These are phyloP conservation scores for Gari tellinella DNA, from an alignment of 2,888 invertebrate species.

Conservation along the genomic window DNA sequence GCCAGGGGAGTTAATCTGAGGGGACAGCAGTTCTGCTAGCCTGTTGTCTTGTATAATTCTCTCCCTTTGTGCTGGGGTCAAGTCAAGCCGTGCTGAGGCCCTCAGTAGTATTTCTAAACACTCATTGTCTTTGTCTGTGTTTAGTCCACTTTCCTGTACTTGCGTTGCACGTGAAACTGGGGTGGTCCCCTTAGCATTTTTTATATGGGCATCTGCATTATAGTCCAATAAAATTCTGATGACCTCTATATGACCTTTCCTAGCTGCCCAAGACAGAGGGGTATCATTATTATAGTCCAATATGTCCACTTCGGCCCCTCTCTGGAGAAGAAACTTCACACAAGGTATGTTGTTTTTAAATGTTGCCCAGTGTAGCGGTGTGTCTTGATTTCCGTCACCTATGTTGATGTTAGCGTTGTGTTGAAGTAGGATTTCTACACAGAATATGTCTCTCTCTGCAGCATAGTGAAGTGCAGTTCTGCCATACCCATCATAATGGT, in stretches of 20 bases:
- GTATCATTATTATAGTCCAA: constrained; percentile 81
- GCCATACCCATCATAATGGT: constrained; percentile 82
- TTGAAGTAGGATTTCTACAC: constrained; percentile 78
- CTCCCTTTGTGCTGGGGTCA: constrained; percentile 68
- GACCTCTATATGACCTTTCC: constrained; percentile 79
- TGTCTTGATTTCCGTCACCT: constrained; percentile 79
- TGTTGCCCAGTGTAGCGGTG: constrained; percentile 83
- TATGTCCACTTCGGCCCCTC: constrained; percentile 79
- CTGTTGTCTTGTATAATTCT: constrained; percentile 74
- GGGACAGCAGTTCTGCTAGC: constrained; percentile 71
- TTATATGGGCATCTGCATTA: constrained; percentile 76
- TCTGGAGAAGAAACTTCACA: constrained; percentile 75
- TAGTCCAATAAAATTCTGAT: constrained; percentile 80
- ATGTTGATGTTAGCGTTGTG: constrained; percentile 78
- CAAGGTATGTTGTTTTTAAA: constrained; percentile 80
- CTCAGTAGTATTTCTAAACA: constrained; percentile 79
- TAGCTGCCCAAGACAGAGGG: constrained; percentile 82
- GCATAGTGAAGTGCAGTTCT: constrained; percentile 83
- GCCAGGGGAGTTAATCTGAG: constrained; percentile 69
- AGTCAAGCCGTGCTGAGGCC: constrained; percentile 78
- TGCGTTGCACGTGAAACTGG: constrained; percentile 75
- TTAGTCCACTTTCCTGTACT: constrained; percentile 79
- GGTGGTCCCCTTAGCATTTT: constrained; percentile 76
- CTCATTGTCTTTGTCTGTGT: constrained; percentile 77
- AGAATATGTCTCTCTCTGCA: constrained; percentile 79